A percentile compares a stretch with the other conserved stretches of the same genome.
Evolutionary conservation across 2,888 invertebrate species (phyloP).

Genomic region (Phrixothrix hirtus): DNA sequence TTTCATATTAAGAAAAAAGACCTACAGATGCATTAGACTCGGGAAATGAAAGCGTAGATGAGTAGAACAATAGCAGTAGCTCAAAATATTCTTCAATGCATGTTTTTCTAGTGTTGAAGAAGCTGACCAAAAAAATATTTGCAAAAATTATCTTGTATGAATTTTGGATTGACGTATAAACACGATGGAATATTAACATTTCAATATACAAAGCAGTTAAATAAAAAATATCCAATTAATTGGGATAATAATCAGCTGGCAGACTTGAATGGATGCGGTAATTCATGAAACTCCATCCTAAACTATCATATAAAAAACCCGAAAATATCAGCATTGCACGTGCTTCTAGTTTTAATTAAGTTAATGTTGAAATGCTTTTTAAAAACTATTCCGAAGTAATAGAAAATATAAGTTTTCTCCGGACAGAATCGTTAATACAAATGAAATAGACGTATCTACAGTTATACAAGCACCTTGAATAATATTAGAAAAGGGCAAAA

Average conservation of each 20-base stretch:
- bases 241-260: conserved; percentile 5
- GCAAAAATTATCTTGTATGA: conserved; percentile 26
- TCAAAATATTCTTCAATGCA: conserved; percentile 9
- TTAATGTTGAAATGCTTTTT: conserved; percentile 10
- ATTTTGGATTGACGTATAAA: conserved; percentile 29
- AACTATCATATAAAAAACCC: conserved; percentile 23
- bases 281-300: conserved; percentile 27
- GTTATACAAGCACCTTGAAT: conserved; percentile 34
- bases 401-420: conserved; percentile 26
- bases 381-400: conserved; percentile 6
- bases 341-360: conserved; percentile 18
- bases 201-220: too few relatives aligned
- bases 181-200: conserved; percentile 22
- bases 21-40: not conserved
- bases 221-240: too few relatives aligned
- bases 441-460: too few relatives aligned
- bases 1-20: not conserved
- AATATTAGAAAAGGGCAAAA: conserved; percentile 27
- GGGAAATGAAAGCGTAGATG: not conserved
- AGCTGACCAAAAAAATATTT: conserved; percentile 25
- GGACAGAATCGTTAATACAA: conserved; percentile 36
- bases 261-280: conserved; percentile 25
- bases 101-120: conserved; percentile 5
- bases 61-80: not conserved
- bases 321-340: conserved; percentile 33